Percentiles rank a stretch among this genome's conserved stretches.
These are phyloP conservation scores for Pachycephala philippinensis DNA, from an alignment of 2,113 vertebrate genomes.

Conservation along the genomic window DNA sequence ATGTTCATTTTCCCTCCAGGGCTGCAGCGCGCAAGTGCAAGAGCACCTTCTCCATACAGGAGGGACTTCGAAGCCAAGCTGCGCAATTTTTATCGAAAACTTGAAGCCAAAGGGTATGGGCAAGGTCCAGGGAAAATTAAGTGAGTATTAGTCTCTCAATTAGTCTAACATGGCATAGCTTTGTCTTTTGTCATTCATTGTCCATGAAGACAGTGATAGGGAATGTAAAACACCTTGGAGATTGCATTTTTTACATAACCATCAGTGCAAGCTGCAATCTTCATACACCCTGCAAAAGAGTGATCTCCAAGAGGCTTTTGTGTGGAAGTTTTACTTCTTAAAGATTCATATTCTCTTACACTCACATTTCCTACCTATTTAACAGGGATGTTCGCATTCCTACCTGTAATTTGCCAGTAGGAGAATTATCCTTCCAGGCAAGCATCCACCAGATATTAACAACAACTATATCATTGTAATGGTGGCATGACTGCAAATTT, in stretches of 20 bases:
- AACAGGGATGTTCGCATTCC: not conserved
- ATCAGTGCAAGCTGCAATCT: not conserved
- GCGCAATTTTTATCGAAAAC: slow-evolving; percentile 96
- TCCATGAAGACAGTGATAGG: not conserved
- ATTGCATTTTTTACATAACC: not conserved
- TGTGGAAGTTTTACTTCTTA: not conserved
- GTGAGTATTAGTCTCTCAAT: slow-evolving; percentile 75
- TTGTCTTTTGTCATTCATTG: not conserved
- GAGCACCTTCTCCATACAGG: slow-evolving; percentile 95
- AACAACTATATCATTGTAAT: not conserved
- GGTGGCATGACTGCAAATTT: not conserved
- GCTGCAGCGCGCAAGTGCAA: slow-evolving; percentile 85
- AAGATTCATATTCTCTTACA: not conserved
- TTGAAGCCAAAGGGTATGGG: slow-evolving; percentile 97
- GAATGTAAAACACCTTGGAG: not conserved
- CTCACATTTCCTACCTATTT: not conserved
- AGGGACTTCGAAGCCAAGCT: slow-evolving; percentile 98
- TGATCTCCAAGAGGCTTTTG: not conserved
- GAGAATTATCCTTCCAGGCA: not conserved
- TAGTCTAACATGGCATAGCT: not conserved
- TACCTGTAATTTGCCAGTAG: not conserved
- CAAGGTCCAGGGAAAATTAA: slow-evolving; percentile 98
- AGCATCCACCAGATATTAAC: not conserved
- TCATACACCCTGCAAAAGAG: not conserved
- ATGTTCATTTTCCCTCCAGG: slow-evolving; percentile 70